These are phyloP conservation scores for Podargus strigoides DNA, from an alignment of 2,797 vertebrate genomes.

Conservation along the genomic window DNA sequence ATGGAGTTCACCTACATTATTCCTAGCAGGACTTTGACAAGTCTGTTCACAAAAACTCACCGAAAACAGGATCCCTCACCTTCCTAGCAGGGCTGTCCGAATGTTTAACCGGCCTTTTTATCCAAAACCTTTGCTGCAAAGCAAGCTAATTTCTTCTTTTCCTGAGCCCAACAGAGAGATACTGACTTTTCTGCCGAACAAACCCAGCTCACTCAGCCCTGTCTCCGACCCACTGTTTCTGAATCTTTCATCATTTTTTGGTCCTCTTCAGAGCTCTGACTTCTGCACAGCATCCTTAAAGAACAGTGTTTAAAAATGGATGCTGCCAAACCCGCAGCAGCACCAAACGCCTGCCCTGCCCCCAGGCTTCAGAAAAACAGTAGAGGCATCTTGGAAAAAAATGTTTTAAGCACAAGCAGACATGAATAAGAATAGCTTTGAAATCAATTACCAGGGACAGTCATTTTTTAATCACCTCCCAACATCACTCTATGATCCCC, in stretches of 20 bases:
- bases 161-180: background rate
- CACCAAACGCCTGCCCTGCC: background rate
- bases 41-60: background rate
- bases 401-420: background rate
- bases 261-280: background rate
- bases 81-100: background rate
- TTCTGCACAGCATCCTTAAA: conserved; percentile 8
- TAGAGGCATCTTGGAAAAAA: background rate
- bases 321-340: background rate
- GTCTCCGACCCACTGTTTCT: background rate
- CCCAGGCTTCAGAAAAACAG: background rate
- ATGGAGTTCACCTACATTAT: background rate
- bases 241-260: conserved; percentile 19
- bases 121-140: background rate
- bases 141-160: conserved; percentile 7
- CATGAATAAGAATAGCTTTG: fast-evolving
- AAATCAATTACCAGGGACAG: background rate
- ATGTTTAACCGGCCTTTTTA: background rate
- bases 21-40: background rate
- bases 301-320: background rate
- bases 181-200: conserved; percentile 15
- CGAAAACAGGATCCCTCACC: background rate
- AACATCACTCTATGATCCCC: background rate
- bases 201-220: background rate
- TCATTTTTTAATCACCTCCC: background rate